A percentile compares a stretch with the other conserved stretches of the same genome.
Evolutionary conservation across 1,140 invertebrate species (phyloP).

Genomic region (Heliothis virescens): DNA sequence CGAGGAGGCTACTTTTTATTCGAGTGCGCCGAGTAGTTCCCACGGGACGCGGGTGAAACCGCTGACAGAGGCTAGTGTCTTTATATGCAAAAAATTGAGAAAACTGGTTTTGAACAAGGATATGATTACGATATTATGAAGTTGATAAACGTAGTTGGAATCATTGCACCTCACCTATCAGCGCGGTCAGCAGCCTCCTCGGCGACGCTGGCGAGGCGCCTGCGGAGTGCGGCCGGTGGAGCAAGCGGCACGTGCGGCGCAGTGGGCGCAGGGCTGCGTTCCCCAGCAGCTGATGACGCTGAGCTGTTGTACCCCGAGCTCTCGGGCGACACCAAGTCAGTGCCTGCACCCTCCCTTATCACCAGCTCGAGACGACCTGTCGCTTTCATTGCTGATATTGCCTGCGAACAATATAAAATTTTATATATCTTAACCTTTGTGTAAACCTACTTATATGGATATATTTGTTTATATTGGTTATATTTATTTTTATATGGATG

Average conservation of each 20-base stretch:
- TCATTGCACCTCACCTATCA: constrained; percentile 75
- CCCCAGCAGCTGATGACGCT: constrained; percentile 91
- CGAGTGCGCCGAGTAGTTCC: too few species aligned
- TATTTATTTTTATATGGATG: too few species aligned
- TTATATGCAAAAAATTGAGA: too few species aligned
- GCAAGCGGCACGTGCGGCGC: constrained; percentile 86
- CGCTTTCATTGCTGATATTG: constrained; percentile 92
- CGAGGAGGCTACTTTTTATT: too few species aligned
- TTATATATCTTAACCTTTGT: too few species aligned
- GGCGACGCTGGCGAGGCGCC: constrained; percentile 89
- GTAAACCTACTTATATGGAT: too few species aligned
- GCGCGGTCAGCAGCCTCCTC: constrained; percentile 87
- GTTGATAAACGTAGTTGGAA: too few species aligned
- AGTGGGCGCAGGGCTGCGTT: constrained; percentile 88
- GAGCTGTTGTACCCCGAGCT: constrained; percentile 93
- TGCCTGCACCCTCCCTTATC: constrained; percentile 90
- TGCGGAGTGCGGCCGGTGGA: constrained; percentile 82
- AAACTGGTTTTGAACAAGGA: too few species aligned
- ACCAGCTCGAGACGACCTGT: constrained; percentile 91
- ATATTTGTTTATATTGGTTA: too few species aligned
- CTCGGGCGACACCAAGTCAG: constrained; percentile 92
- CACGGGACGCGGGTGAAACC: too few species aligned
- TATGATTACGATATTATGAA: too few species aligned
- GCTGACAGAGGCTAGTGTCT: too few species aligned
- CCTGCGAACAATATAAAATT: constrained; percentile 78